Evolutionary conservation across 1,140 invertebrate species (phyloP).

Genomic region (Dryas iulia): DNA sequence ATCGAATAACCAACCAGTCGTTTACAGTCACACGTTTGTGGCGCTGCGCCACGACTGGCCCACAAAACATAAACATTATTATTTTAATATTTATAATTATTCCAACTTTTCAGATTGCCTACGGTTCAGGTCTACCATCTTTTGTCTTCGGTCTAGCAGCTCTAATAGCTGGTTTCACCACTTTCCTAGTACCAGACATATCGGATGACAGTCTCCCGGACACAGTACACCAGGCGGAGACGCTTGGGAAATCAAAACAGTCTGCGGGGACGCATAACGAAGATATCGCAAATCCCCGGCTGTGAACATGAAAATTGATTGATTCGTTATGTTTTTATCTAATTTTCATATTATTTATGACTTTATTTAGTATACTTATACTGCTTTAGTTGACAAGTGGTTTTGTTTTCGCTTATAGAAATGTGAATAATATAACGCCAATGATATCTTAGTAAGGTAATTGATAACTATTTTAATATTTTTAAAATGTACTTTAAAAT

Average conservation of each 20-base stretch:
- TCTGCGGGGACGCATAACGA: not conserved
- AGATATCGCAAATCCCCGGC: not conserved
- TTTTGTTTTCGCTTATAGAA: no score
- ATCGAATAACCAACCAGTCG: no score
- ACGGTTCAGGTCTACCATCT: constrained; percentile 56
- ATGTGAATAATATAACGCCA: no score
- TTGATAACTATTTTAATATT: no score
- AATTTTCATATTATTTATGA: not conserved
- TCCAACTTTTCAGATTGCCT: constrained; percentile 47
- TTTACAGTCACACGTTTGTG: no score
- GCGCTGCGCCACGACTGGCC: no score
- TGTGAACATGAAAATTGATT: constrained; percentile 15
- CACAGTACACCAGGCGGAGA: constrained; percentile 55
- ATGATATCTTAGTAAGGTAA: no score
- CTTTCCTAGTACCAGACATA: constrained; percentile 55
- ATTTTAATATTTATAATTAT: constrained; percentile 8
- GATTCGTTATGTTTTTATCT: not conserved
- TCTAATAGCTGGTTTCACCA: constrained; percentile 47
- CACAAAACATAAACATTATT: no score
- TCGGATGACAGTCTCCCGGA: constrained; percentile 55
- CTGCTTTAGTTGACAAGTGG: no score
- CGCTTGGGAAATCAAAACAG: constrained; percentile 30
- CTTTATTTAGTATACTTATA: no score
- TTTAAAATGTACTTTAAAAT: no score
- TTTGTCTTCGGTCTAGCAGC: constrained; percentile 49